Base-by-base conservation (phyloP, 2,888 invertebrate genomes). In the Eulithis prunata region DNA sequence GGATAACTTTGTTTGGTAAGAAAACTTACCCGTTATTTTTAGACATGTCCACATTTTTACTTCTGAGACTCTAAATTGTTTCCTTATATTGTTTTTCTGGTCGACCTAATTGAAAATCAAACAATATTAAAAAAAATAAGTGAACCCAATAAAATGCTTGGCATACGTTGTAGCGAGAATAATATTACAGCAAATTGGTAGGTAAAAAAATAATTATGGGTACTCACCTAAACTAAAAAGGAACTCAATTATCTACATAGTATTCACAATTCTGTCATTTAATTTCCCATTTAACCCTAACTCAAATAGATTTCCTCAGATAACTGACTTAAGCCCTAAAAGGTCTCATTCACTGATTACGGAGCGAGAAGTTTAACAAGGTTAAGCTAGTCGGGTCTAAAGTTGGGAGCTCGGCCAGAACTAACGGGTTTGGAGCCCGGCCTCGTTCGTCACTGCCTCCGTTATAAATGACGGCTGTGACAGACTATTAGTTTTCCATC, bases 271-370 rank as follows among this genome's bases (percentile, higher is more conserved):
- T 52, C 10, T 41, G 41, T 12, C 32, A 53, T 13, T 55, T 41
- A 14, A 51, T 13, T 57, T 38, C 45, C 11, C 36, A 11, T 36
- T 60, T 10, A 14, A 47, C 32, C 52, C 59, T 14, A 8, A 32
- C 38, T 5, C 43, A 13, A 38, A 21, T 51, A 46, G 54, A 60
- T 60, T 52, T 51, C 51, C 55, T 49, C 47, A 57, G 51, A 62
- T 57, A 64, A 47, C 49, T 43, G 43, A 52, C 43, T 45, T 46
- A 43, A 43, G 14, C 55, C 51, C 41, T 32, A 38, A 52, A 41
- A 54, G 21, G 55, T 43, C 56, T 61, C 59, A 66, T 59, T 47
- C 41, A 5, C 46, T 66, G 58, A 66, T 58, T 55, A 55, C 51
- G 49, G 43, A 6, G 11, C 46, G 13, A 62, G 36, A 58, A 62